A percentile compares a stretch with the other conserved stretches of the same genome.
phyloP scores from a whole-genome alignment of 2,113 vertebrate species.

The Grantiella picta region DNA sequence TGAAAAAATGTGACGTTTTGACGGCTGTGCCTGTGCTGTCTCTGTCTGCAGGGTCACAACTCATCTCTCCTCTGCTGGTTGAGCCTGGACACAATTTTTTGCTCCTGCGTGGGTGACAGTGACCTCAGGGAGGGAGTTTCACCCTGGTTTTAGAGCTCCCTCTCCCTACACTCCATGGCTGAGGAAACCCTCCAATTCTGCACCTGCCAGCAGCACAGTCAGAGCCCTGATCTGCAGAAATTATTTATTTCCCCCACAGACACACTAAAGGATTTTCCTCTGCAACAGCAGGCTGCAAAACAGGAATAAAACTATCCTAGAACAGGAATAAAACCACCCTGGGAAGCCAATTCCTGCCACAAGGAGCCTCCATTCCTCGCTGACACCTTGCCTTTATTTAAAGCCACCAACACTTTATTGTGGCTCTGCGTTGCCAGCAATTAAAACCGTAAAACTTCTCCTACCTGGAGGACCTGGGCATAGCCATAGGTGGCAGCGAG shows the following conservation, averaged over 20 bases:
- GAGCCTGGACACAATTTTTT: background rate
- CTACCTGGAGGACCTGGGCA: conserved; percentile 60
- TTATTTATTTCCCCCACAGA: fast-evolving
- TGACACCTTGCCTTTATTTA: background rate
- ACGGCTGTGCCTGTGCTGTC: background rate
- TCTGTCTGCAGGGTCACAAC: background rate
- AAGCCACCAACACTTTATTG: background rate
- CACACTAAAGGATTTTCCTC: background rate
- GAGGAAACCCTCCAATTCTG: fast-evolving
- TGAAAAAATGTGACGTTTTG: background rate
- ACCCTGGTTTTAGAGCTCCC: background rate
- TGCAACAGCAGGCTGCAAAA: background rate
- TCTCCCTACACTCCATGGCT: background rate
- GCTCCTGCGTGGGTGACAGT: background rate
- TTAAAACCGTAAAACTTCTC: background rate
- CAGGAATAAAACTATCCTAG: background rate
- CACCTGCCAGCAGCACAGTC: background rate
- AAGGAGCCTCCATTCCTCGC: background rate
- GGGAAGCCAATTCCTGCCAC: background rate
- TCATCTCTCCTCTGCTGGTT: background rate
- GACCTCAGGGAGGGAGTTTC: background rate
- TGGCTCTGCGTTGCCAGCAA: background rate
- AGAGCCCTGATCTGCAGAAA: background rate
- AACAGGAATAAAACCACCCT: background rate
- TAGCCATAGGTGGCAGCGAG: conserved; percentile 55